Percentiles rank a stretch among this genome's conserved stretches.
Conservation (phyloP, 1,140 invertebrate genomes). For the Saccostrea glomerata region DNA sequence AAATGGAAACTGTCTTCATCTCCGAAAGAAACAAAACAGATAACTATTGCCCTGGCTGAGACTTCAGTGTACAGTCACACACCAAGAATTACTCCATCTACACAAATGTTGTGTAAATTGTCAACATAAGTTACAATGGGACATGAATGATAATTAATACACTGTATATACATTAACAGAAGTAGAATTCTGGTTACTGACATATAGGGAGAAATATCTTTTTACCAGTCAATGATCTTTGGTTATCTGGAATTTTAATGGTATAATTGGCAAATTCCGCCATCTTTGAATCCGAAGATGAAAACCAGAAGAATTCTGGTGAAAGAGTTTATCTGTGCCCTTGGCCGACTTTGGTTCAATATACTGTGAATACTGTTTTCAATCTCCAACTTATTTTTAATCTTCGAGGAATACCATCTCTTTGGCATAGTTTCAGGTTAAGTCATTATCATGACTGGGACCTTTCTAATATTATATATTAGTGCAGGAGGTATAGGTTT, state of each 20-base stretch:
- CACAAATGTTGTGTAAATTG: not conserved
- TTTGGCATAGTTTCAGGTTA: not conserved
- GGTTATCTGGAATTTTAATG: not conserved
- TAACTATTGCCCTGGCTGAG: not conserved
- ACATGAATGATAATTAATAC: too few relatives aligned
- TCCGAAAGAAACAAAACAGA: slow-evolving; percentile 23
- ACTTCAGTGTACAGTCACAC: not conserved
- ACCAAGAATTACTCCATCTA: not conserved
- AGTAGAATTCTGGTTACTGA: too few relatives aligned
- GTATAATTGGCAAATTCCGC: not conserved
- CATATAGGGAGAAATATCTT: too few relatives aligned
- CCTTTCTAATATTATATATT: not conserved
- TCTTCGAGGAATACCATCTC: not conserved
- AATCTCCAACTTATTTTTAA: slow-evolving; percentile 16
- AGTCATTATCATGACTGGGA: not conserved
- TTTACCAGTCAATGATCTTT: not conserved
- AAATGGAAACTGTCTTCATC: slow-evolving; percentile 26
- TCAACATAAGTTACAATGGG: too few relatives aligned
- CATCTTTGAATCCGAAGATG: not conserved
- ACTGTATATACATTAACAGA: too few relatives aligned
- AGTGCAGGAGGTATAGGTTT: too few relatives aligned
- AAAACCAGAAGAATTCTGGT: not conserved
- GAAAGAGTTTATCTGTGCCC: not conserved
- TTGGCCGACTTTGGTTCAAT: not conserved
- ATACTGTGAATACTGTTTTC: not conserved